Conservation (phyloP, 2,113 vertebrate species). For the Antechinus stuartii region DNA sequence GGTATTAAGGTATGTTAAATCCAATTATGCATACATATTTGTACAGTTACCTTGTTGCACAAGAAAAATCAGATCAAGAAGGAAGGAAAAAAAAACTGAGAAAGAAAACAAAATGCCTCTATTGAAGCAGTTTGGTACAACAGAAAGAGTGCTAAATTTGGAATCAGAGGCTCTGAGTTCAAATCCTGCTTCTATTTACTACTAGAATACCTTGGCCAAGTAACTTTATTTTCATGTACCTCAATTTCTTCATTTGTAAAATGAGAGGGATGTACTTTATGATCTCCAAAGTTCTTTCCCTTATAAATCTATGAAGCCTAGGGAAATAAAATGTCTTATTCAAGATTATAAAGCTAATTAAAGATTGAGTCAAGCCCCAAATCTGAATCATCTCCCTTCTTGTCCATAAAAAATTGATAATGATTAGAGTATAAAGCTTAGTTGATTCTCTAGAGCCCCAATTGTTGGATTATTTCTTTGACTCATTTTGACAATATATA, state of each 20-base stretch:
- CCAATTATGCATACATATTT: too few species aligned
- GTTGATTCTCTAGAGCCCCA: neutral
- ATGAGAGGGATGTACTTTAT: neutral
- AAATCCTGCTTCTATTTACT: neutral
- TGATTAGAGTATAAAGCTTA: neutral
- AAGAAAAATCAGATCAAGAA: too few species aligned
- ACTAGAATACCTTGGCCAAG: neutral
- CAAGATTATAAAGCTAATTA: neutral
- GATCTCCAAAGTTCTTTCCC: neutral
- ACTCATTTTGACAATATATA: neutral
- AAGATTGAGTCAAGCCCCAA: neutral
- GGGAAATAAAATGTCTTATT: neutral
- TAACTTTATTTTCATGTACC: neutral
- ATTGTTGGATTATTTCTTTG: neutral
- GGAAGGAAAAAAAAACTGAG: too few species aligned
- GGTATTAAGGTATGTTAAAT: neutral
- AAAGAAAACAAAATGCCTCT: too few species aligned
- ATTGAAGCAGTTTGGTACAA: neutral
- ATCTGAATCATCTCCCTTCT: neutral
- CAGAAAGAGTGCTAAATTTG: neutral
- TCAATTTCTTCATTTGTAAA: neutral
- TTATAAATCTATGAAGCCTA: neutral
- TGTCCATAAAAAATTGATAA: constrained; percentile 7
- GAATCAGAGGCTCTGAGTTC: neutral
- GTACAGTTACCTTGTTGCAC: too few species aligned